These are phyloP conservation scores for Marasmarcha lunaedactyla DNA, from an alignment of 2,888 invertebrate genomes.

Conservation along the genomic window DNA sequence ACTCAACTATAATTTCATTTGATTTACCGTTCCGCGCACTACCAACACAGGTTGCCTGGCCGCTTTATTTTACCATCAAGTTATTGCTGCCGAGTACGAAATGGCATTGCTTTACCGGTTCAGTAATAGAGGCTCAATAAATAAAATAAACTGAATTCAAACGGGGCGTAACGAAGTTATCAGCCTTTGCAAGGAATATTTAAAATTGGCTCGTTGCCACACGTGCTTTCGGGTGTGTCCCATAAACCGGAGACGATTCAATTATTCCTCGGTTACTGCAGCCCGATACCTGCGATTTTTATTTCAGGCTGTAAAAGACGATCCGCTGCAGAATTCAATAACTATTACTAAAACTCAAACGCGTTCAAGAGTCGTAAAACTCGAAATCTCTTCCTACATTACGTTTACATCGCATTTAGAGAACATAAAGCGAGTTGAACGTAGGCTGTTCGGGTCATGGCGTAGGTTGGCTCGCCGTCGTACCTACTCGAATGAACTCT, in stretches of 20 bases:
- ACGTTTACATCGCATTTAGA: conserved; percentile 38
- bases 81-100: conserved; percentile 24
- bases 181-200: not conserved
- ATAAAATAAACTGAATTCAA: not conserved
- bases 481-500: too few relatives aligned
- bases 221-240: conserved; percentile 23
- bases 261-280: conserved; percentile 28
- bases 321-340: conserved; percentile 27
- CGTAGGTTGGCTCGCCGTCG: conserved; percentile 12
- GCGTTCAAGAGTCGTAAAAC: conserved; percentile 37
- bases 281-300: conserved; percentile 22
- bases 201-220: conserved; percentile 36
- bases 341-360: conserved; percentile 26
- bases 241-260: conserved; percentile 30
- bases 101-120: conserved; percentile 15
- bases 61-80: conserved; percentile 20
- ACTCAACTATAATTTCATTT: conserved; percentile 34
- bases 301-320: conserved; percentile 25
- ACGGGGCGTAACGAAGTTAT: not conserved
- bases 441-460: conserved; percentile 22
- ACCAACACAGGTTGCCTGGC: conserved; percentile 26
- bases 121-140: not conserved
- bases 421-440: conserved; percentile 34
- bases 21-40: conserved; percentile 29
- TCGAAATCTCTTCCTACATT: conserved; percentile 39